These are phyloP conservation scores for Diplodus sargus DNA, from an alignment of 2,797 vertebrate species.

Conservation along the genomic window DNA sequence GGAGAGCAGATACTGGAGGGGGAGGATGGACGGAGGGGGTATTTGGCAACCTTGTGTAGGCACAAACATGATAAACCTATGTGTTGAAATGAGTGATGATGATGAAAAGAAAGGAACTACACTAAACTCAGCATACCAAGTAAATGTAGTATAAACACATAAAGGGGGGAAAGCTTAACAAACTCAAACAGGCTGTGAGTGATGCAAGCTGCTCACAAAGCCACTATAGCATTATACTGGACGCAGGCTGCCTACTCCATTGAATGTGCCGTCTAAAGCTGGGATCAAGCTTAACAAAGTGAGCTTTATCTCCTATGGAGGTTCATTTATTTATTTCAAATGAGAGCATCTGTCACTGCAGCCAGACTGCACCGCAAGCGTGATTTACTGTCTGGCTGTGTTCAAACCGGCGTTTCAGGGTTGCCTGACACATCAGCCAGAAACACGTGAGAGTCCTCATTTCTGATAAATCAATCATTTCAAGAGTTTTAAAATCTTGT, in stretches of 20 bases:
- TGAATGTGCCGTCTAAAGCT: constrained; percentile 51
- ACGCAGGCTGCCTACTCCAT: constrained; percentile 48
- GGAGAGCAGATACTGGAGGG: constrained; percentile 25
- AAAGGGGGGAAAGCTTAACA: neutral
- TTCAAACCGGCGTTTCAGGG: constrained; percentile 14
- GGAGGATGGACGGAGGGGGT: neutral
- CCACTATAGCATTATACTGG: constrained; percentile 31
- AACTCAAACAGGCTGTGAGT: constrained; percentile 15
- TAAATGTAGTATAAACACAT: neutral
- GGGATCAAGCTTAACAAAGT: constrained; percentile 62
- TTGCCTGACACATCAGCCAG: neutral
- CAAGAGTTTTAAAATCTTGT: neutral
- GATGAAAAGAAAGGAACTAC: constrained; percentile 16
- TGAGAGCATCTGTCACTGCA: constrained; percentile 51
- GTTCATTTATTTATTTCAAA: constrained; percentile 61
- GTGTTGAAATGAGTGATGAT: neutral
- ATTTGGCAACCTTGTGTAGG: neutral
- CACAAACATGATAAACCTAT: constrained; percentile 24
- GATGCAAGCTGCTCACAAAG: constrained; percentile 33
- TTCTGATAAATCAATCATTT: neutral
- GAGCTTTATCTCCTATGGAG: constrained; percentile 55
- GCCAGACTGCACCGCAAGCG: constrained; percentile 5
- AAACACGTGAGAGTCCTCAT: neutral
- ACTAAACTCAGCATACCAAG: neutral
- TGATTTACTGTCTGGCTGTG: constrained; percentile 23